A percentile compares a stretch with the other conserved stretches of the same genome.
These are phyloP conservation scores for Sinopyrophorus schimmeli DNA, from an alignment of 2,888 invertebrate genomes.

Conservation along the genomic window DNA sequence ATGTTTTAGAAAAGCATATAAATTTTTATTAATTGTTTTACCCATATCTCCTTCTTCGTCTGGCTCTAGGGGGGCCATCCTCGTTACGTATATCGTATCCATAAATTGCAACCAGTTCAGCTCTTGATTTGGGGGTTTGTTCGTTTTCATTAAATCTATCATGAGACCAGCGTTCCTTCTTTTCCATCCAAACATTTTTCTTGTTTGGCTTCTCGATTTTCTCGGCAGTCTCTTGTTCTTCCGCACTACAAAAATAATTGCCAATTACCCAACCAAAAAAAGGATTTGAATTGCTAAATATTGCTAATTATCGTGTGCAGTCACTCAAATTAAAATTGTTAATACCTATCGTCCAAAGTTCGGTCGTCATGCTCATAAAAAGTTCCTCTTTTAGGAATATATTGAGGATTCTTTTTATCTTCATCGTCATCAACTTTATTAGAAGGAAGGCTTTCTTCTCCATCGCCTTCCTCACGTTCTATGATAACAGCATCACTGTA, in stretches of 20 bases:
- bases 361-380: conserved; percentile 97
- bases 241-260: conserved; percentile 25
- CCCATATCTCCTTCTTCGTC: conserved; percentile 86
- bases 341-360: conserved; percentile 72
- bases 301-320: too few species aligned
- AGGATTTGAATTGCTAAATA: too few species aligned
- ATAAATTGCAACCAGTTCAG: conserved; percentile 83
- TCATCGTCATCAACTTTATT: conserved; percentile 90
- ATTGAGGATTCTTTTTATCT: conserved; percentile 94
- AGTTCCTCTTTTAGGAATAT: conserved; percentile 93
- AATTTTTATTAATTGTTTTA: conserved; percentile 50
- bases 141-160: conserved; percentile 79
- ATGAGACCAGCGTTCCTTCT: conserved; percentile 54
- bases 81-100: conserved; percentile 95
- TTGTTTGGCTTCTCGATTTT: conserved; percentile 51
- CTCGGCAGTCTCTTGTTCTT: conserved; percentile 40
- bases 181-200: conserved; percentile 55
- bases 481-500: conserved; percentile 60
- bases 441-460: conserved; percentile 61
- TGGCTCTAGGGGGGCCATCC: conserved; percentile 85
- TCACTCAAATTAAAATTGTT: too few species aligned
- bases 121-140: conserved; percentile 83
- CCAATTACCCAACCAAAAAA: too few species aligned
- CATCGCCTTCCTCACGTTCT: conserved; percentile 73
- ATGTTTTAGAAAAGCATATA: too few species aligned